Evolutionary conservation across 2,797 vertebrate genomes (phyloP).

Genomic region (Nannoperca australis): DNA sequence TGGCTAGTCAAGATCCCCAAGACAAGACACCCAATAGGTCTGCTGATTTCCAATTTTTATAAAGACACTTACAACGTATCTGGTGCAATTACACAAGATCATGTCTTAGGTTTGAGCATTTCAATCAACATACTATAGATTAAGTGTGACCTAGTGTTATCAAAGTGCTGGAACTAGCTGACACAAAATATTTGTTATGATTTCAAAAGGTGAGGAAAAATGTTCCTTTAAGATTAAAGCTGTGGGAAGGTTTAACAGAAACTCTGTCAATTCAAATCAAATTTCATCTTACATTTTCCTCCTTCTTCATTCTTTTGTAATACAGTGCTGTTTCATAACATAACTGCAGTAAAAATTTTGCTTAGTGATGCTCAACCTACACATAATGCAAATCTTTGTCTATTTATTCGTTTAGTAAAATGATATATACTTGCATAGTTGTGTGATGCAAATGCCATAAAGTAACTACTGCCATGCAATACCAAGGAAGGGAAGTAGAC

Average conservation of each 20-base stretch:
- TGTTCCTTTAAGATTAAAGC: not conserved
- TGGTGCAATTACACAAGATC: not conserved
- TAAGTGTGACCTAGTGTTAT: not conserved
- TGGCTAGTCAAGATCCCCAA: not conserved
- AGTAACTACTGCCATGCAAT: not conserved
- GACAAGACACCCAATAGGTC: not conserved
- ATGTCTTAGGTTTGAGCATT: not conserved
- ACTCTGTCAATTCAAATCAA: not conserved
- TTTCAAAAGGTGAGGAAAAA: not conserved
- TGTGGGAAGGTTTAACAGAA: not conserved
- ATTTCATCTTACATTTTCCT: not conserved
- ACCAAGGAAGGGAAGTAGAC: rapidly evolving
- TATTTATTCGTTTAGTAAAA: not conserved
- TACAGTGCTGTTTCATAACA: not conserved
- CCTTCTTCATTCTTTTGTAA: not conserved
- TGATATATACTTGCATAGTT: not conserved
- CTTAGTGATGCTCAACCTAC: not conserved
- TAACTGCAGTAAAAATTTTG: not conserved
- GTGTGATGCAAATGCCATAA: constrained; percentile 15
- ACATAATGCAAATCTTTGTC: constrained; percentile 1
- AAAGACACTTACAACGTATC: not conserved
- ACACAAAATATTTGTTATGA: not conserved
- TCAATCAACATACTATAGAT: not conserved
- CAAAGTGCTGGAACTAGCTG: not conserved
- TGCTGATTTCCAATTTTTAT: not conserved